Evolutionary conservation across 92 coral and sea anemone species (phyloP), one percentile per base, ranked within the genome.

Genomic region (Actinernus sp.): DNA sequence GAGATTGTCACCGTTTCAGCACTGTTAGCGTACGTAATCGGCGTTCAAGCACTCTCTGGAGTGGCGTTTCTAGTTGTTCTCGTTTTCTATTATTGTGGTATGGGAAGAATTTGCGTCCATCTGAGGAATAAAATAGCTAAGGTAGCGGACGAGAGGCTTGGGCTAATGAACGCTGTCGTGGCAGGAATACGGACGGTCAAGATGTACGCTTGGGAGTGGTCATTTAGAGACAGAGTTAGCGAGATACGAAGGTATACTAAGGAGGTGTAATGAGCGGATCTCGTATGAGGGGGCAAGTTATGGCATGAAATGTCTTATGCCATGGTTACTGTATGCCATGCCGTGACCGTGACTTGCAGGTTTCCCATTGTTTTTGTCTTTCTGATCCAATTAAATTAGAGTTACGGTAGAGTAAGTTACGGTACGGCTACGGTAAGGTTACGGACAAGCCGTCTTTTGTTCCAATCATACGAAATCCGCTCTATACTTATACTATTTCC

Each of bases 191-290:
- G 80, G 14, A 61, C 71, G 12, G 62, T 73, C 11, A 73, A 73
- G 80, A 59, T 61, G 71, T 61, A 73, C 43, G 80, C 80, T 1
- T 73, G 80, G 80, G 80, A 73, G 38, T 26, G 46, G 33, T 60
- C 80, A 1, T 73, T 73, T 23, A 46, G 34, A 25, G 68, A 59
- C 32, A 44, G 69, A 19, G 49, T 73, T 0, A 36, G 49, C 19
- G 0, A 34, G 5, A 73, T 59, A 31, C 49, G 80, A 10, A 49
- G 80, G 80, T 61, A 73, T 7, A 4, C 23, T n/a, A n/a, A n/a
- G n/a, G n/a, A n/a, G n/a, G n/a, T n/a, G n/a, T n/a, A n/a, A n/a
- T n/a, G n/a, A n/a, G n/a, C n/a, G n/a, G n/a, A n/a, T n/a, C n/a
- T n/a, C n/a, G n/a, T n/a, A n/a, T n/a, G n/a, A n/a, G n/a, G n/a